Conservation (phyloP, 2,113 vertebrate species). For the Oryzias javanicus region DNA sequence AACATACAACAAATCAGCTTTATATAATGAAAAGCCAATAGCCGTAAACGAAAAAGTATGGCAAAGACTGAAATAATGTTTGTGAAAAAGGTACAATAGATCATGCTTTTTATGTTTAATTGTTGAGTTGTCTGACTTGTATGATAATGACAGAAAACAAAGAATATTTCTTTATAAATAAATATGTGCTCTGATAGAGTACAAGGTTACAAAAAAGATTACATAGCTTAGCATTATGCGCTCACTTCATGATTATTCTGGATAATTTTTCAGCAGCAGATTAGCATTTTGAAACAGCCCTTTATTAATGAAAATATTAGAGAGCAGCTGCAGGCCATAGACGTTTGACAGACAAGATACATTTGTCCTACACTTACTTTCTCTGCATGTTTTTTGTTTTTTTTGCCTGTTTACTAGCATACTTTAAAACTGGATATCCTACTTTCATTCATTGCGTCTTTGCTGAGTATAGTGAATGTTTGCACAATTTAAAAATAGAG, state of each 20-base stretch:
- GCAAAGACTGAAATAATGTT: constrained; percentile 70
- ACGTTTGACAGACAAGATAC: constrained; percentile 9
- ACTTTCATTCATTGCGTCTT: constrained; percentile 6
- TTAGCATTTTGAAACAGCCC: constrained; percentile 56
- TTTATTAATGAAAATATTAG: constrained; percentile 34
- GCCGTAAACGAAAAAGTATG: constrained; percentile 81
- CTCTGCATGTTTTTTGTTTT: background rate
- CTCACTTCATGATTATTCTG: constrained; percentile 52
- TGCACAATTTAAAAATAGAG: constrained; percentile 56
- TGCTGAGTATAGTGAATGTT: constrained; percentile 21
- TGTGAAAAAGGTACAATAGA: constrained; percentile 57
- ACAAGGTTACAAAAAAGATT: constrained; percentile 19
- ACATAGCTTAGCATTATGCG: constrained; percentile 20
- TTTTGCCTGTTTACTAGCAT: background rate
- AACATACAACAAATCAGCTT: constrained; percentile 78
- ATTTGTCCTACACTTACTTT: constrained; percentile 9
- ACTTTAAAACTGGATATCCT: background rate
- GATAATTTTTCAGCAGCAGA: constrained; percentile 57
- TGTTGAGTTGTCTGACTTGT: constrained; percentile 9
- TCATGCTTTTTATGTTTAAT: constrained; percentile 15
- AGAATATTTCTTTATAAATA: constrained; percentile 29
- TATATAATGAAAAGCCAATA: constrained; percentile 90
- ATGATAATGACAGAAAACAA: constrained; percentile 6
- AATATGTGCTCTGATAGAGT: constrained; percentile 20
- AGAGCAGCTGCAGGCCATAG: constrained; percentile 53